These are phyloP conservation scores for Lepidurus arcticus DNA, from an alignment of 1,140 invertebrate genomes.

Conservation along the genomic window DNA sequence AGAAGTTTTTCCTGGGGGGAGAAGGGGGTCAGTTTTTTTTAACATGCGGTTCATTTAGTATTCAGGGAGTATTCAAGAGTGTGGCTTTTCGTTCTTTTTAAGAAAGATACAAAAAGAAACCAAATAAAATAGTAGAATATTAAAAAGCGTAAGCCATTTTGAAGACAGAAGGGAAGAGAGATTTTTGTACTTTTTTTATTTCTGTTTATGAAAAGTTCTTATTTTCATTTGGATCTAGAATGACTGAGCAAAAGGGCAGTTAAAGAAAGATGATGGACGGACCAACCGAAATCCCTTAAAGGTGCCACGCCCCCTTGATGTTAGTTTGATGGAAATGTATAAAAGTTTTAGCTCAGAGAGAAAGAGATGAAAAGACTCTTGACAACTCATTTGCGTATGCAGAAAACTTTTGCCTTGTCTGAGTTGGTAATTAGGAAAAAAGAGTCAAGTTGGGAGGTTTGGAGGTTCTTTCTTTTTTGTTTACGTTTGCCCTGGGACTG, in stretches of 20 bases:
- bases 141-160: too few relatives aligned
- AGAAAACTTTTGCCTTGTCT: neutral
- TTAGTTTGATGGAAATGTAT: conserved; percentile 19
- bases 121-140: too few relatives aligned
- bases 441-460: neutral
- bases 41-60: neutral
- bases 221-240: conserved; percentile 1
- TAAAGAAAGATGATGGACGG: conserved; percentile 9
- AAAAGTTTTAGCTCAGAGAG: neutral
- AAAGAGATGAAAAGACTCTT: neutral
- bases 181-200: neutral
- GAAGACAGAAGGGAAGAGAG: too few relatives aligned
- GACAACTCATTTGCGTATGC: conserved; percentile 18
- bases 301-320: conserved; percentile 12
- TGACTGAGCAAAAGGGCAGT: neutral
- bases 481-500: neutral
- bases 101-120: neutral
- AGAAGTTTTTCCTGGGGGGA: neutral
- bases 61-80: neutral
- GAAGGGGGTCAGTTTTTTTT: neutral
- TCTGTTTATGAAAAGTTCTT: neutral
- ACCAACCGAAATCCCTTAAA: neutral
- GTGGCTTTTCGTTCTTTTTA: neutral
- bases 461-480: neutral
- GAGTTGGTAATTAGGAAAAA: neutral